Evolutionary conservation across 2,888 invertebrate species (phyloP).

Genomic region (Antheraea yamamai): DNA sequence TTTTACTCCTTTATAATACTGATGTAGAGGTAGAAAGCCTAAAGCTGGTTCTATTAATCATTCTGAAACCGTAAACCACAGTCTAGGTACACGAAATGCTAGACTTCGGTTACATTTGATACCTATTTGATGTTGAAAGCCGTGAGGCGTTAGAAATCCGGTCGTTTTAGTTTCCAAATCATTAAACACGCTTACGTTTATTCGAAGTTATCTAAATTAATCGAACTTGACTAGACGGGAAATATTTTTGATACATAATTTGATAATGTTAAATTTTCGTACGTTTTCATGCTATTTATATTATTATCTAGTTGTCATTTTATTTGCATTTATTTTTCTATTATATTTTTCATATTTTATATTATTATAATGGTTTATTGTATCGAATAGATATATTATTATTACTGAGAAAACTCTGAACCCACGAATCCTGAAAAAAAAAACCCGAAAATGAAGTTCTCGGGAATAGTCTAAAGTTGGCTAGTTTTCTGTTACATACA

Average conservation of each 20-base stretch:
- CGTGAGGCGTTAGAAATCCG: neutral
- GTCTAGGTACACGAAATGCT: neutral
- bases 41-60: neutral
- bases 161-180: slow-evolving; percentile 1
- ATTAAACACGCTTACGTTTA: neutral
- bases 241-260: neutral
- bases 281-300: too few species aligned
- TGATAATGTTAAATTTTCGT: too few species aligned
- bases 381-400: too few species aligned
- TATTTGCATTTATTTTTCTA: too few species aligned
- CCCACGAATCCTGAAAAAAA: too few species aligned
- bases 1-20: neutral
- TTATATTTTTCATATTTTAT: too few species aligned
- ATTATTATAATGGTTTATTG: too few species aligned
- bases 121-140: neutral
- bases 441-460: too few species aligned
- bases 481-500: too few species aligned
- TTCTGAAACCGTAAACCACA: neutral
- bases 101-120: neutral
- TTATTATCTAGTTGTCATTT: too few species aligned
- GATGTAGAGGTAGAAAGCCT: neutral
- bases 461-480: too few species aligned
- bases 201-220: neutral
- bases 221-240: neutral
- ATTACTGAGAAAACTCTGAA: too few species aligned